Evolutionary conservation across 2,797 vertebrate genomes (phyloP).

Genomic region (Sebastes taczanowskii): DNA sequence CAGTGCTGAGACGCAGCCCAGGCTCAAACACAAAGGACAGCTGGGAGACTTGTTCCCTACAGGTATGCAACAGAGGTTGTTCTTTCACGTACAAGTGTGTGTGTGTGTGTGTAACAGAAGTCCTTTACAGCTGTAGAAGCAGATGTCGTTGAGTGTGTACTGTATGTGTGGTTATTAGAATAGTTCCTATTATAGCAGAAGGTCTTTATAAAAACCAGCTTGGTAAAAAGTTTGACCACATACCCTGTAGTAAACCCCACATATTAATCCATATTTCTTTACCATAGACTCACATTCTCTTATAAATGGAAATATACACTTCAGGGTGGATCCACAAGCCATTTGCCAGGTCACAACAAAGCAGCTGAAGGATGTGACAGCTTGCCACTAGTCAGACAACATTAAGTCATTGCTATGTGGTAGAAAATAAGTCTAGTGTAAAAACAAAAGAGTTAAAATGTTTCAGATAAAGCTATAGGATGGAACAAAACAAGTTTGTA

Average conservation of each 20-base stretch:
- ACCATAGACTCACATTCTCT: conserved; percentile 38
- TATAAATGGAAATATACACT: conserved; percentile 66
- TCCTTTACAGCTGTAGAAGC: conserved; percentile 55
- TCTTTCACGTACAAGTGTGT: conserved; percentile 33
- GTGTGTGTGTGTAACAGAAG: conserved; percentile 56
- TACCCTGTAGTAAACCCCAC: conserved; percentile 50
- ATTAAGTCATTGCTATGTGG: conserved; percentile 17
- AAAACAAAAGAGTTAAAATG: background rate
- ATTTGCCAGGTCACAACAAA: conserved; percentile 34
- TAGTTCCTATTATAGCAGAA: conserved; percentile 52
- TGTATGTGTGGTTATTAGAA: conserved; percentile 46
- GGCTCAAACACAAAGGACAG: conserved; percentile 60
- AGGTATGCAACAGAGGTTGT: conserved; percentile 59
- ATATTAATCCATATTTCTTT: conserved; percentile 21
- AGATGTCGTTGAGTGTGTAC: conserved; percentile 19
- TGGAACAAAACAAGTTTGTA: background rate
- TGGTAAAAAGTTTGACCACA: conserved; percentile 51
- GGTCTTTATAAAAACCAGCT: conserved; percentile 35
- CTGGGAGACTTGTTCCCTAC: conserved; percentile 53
- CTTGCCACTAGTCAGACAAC: conserved; percentile 11
- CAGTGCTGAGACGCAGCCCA: conserved; percentile 35
- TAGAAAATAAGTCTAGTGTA: conserved; percentile 10
- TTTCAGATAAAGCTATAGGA: background rate
- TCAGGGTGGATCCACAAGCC: conserved; percentile 46
- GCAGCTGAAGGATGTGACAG: conserved; percentile 13